Evolutionary conservation across 2,113 vertebrate genomes (phyloP), one percentile per base, ranked within the genome.

Genomic region (Sarotherodon lohbergeri): DNA sequence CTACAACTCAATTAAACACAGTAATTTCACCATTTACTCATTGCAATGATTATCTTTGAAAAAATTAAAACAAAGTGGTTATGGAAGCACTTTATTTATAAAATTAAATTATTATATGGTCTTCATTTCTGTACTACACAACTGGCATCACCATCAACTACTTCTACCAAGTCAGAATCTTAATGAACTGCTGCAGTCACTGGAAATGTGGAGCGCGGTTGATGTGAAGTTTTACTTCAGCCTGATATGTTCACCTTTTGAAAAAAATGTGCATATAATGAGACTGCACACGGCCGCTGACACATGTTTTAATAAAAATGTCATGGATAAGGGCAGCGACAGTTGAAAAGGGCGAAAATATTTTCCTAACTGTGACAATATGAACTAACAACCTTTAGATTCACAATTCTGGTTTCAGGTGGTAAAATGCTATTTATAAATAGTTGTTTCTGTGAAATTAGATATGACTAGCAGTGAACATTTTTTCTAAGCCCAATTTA

Each of bases 161-260:
- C 19, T 90, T 88, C 87, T 34, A 61, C 86, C 24, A 50, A 34
- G 63, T 50, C 85, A 36, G 36, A 80, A 82, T 89, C 61, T 68
- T 46, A 90, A 90, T 41, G 56, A 90, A 82, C 80, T 79, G 73
- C 73, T 73, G 41, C 46, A 81, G 80, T 48, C 46, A 8, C 9
- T 71, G 9, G 27, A 73, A 76, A 41, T 32, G 83, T 9, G 22
- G 7, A 57, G 59, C 36, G 0, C 1, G 2, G 41, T 63, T 57
- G 3, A 89, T 83, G 22, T 7, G 61, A 52, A 13, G 12, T 17
- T 66, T 52, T 11, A 39, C 56, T 83, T 79, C 66, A 55, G 32
- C 48, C 7, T 39, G 48, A 82, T 55, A 43, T 41, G 46, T 84
- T 86, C 84, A 85, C 90, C 90, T 88, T 86, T 86, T 41, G 9